Evolutionary conservation across 2,888 invertebrate genomes (phyloP).

Genomic region (Incurvaria masculella): DNA sequence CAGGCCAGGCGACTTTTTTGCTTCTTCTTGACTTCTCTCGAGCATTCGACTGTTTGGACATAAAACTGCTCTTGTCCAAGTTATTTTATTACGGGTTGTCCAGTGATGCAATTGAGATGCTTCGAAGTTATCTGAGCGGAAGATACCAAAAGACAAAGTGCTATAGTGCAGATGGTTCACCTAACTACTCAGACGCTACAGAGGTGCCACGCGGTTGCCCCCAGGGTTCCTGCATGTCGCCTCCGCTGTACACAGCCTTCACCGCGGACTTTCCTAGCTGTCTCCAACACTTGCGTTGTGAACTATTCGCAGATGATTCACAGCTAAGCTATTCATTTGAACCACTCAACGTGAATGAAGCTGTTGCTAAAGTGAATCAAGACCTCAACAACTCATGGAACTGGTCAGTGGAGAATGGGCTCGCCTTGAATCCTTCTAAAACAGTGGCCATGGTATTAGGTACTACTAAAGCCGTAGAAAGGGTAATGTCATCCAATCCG

Average conservation of each 20-base stretch:
- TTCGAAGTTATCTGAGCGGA: neutral
- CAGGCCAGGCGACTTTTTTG: constrained; percentile 14
- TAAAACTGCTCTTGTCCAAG: constrained; percentile 14
- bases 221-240: neutral
- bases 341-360: neutral
- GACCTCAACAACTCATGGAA: neutral
- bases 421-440: neutral
- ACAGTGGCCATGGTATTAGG: neutral
- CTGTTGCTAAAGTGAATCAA: neutral
- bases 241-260: neutral
- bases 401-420: neutral
- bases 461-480: neutral
- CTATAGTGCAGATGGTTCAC: neutral
- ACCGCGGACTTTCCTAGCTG: neutral
- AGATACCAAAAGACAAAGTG: neutral
- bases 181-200: neutral
- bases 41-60: constrained; percentile 21
- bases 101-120: neutral
- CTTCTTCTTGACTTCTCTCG: constrained; percentile 21
- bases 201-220: neutral
- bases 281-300: neutral
- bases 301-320: neutral
- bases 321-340: neutral
- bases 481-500: neutral
- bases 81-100: constrained; percentile 11